A percentile compares a stretch with the other conserved stretches of the same genome.
These are phyloP conservation scores for Scaptomyza flava DNA, from an alignment of 2,888 invertebrate genomes.

Conservation along the genomic window DNA sequence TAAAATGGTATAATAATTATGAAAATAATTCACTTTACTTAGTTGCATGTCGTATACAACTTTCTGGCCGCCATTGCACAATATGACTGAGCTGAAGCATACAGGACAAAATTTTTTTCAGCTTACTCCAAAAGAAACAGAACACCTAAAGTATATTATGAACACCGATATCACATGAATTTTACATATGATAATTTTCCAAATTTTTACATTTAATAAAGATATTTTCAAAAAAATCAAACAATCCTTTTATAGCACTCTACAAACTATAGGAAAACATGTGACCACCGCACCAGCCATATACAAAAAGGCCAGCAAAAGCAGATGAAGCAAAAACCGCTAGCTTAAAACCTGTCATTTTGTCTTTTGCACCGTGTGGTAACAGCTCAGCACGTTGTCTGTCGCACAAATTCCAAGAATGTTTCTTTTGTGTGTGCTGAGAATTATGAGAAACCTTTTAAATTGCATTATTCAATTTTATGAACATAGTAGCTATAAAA, in stretches of 20 bases:
- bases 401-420: background rate
- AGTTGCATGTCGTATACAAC: constrained; percentile 65
- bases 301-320: background rate
- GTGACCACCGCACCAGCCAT: background rate
- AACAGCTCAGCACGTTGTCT: background rate
- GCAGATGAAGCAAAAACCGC: no score
- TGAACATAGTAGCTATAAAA: background rate
- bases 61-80: constrained; percentile 74
- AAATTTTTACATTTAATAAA: background rate
- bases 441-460: background rate
- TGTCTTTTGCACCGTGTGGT: background rate
- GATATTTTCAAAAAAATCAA: background rate
- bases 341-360: no score
- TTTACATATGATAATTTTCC: background rate
- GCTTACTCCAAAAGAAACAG: constrained; percentile 42
- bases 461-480: background rate
- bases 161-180: constrained; percentile 38
- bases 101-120: constrained; percentile 53
- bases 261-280: background rate
- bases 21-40: background rate
- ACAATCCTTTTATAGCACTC: background rate
- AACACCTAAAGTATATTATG: constrained; percentile 56
- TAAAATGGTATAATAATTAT: background rate
- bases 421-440: background rate
- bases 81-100: constrained; percentile 47